Percentiles rank a stretch among this genome's conserved stretches.
Conservation (phyloP, 2,797 vertebrate genomes). For the Parauchenoglanis punctatus region DNA sequence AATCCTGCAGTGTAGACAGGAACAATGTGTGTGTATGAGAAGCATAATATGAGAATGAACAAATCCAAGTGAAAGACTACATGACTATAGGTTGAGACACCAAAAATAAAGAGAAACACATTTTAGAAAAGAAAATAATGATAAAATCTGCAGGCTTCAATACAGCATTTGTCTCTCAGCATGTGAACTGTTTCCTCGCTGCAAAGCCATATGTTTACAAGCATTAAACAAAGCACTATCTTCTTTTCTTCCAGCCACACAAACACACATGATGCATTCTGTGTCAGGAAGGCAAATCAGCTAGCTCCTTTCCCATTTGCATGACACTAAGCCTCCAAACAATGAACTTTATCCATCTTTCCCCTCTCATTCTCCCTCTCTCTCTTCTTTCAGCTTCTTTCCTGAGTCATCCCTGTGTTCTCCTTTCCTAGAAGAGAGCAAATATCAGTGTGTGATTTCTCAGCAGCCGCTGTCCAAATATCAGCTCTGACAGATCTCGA, state of each 20-base stretch:
- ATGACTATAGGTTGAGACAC: neutral
- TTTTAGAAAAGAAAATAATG: neutral
- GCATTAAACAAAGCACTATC: constrained; percentile 36
- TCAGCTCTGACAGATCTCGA: constrained; percentile 50
- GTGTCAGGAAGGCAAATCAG: constrained; percentile 47
- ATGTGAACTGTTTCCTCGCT: constrained; percentile 1
- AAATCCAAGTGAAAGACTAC: neutral
- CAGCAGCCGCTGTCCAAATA: constrained; percentile 43
- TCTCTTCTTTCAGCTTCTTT: neutral
- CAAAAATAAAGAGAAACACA: neutral
- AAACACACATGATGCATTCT: constrained; percentile 40
- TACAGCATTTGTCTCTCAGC: neutral
- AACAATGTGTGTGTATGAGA: neutral
- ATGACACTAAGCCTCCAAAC: constrained; percentile 4
- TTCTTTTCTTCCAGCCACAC: neutral
- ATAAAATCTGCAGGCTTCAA: neutral
- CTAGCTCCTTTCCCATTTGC: constrained; percentile 32
- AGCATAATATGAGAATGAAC: neutral
- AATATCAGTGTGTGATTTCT: constrained; percentile 28
- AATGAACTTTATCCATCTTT: constrained; percentile 49
- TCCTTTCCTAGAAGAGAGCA: constrained; percentile 28
- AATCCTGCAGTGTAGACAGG: neutral
- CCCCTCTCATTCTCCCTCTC: constrained; percentile 22
- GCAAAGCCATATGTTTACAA: constrained; percentile 16
- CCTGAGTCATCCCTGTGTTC: constrained; percentile 32